Percentiles rank a stretch among this genome's conserved stretches.
These are phyloP conservation scores for rat (Rattus norvegicus) DNA, from an alignment of 2,113 vertebrate genomes.

Conservation along the genomic window DNA sequence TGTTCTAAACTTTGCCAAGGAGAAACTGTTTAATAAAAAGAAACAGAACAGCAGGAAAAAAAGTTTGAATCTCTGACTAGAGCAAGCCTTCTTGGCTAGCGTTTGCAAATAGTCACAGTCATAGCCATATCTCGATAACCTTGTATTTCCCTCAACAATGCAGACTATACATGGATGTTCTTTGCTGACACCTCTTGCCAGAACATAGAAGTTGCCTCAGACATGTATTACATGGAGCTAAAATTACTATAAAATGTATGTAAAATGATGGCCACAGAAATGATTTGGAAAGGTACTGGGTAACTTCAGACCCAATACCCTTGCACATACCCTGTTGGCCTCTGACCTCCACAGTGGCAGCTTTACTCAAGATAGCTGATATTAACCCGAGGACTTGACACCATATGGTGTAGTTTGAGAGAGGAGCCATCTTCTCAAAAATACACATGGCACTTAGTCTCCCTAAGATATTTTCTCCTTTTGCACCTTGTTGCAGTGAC, in stretches of 20 bases:
- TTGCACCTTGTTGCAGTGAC: no score
- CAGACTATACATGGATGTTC: rapidly evolving
- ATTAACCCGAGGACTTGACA: rapidly evolving
- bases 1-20: background rate
- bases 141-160: rapidly evolving
- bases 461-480: background rate
- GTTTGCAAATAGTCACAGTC: background rate
- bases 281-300: background rate
- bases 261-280: background rate
- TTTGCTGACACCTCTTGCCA: background rate
- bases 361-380: background rate
- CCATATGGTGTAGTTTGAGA: background rate
- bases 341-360: background rate
- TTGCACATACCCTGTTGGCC: background rate
- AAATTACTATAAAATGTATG: background rate
- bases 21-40: background rate
- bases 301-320: no score
- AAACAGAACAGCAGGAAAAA: background rate
- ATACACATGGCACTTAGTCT: background rate
- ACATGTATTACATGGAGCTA: background rate
- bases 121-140: rapidly evolving
- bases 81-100: background rate
- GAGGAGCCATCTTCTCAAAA: background rate
- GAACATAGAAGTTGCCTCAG: background rate
- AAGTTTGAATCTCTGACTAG: background rate